These are phyloP conservation scores for Chloroclysta siterata DNA, from an alignment of 2,888 invertebrate genomes.

Conservation along the genomic window DNA sequence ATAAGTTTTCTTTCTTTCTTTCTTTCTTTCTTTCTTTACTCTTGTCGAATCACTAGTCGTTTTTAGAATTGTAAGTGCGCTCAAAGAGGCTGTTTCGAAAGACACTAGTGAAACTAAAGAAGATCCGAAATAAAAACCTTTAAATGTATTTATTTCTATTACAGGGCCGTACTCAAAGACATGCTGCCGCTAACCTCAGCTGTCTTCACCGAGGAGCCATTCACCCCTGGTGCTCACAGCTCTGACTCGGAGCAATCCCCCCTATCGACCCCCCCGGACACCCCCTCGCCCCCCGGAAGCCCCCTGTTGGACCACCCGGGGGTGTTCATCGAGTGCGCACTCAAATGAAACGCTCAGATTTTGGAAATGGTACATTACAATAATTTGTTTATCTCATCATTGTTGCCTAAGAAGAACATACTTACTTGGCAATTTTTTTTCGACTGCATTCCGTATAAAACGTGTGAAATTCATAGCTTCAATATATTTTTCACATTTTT, in stretches of 20 bases:
- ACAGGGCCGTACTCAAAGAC: slow-evolving; percentile 85
- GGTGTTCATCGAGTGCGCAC: slow-evolving; percentile 79
- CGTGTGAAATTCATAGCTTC: background rate
- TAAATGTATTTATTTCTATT: slow-evolving; percentile 2
- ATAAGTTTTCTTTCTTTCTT: too few relatives aligned
- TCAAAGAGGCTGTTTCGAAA: too few relatives aligned
- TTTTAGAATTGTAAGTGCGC: too few relatives aligned
- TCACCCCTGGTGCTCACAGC: slow-evolving; percentile 12
- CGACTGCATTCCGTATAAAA: background rate
- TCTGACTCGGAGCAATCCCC: slow-evolving; percentile 36
- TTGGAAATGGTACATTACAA: slow-evolving; percentile 12
- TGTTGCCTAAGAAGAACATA: background rate
- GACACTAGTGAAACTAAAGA: too few relatives aligned
- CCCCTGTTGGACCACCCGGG: slow-evolving; percentile 41
- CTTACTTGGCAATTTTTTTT: background rate
- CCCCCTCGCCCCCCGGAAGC: slow-evolving; percentile 32
- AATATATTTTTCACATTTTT: background rate
- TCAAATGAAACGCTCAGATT: slow-evolving; percentile 67
- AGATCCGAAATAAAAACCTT: too few relatives aligned
- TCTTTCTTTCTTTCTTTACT: too few relatives aligned
- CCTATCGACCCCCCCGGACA: slow-evolving; percentile 28
- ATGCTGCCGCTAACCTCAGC: slow-evolving; percentile 85
- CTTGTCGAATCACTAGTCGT: too few relatives aligned
- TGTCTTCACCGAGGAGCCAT: slow-evolving; percentile 63
- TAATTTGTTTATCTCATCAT: background rate